Base-by-base conservation (phyloP, 1,140 invertebrate genomes). In the Cephus cinctus region DNA sequence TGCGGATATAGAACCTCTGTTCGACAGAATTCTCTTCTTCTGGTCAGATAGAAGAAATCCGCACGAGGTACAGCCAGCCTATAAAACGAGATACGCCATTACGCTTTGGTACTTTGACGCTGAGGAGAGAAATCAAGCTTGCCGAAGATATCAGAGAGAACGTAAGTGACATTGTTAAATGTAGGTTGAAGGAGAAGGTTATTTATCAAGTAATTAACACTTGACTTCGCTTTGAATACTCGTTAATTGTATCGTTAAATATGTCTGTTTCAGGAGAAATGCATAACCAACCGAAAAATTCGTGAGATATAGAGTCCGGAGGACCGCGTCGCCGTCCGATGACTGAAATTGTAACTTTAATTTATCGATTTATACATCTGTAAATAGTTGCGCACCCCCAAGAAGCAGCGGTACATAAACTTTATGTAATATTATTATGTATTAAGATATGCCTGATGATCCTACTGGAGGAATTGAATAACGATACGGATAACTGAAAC, bases 41-140 rank as follows among this genome's bases (percentile, higher is more conserved):
- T 98, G 95, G 95, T 98, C 96, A 2, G 95, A 98, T 68, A 79
- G 90, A 53, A 79, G 95, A 56, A 98, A 98, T 81, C 96, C 96
- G 1, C 95, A 98, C 70, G 95, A 98, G 79, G 96, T 98, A 0
- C 88, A 94, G 71, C 94, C 94, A 2, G 86, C 95, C 1, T 90
- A 82, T 66, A 82, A 83, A 61, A 93, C 90, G 14, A 88, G 92
- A 75, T 96, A 96, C 73, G 94, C 94, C 5, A 95, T 98, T 31
- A 98, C 94, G 11, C 79, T 97, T 30, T 98, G 94, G 94, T 97
- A 97, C 71, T 95, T 94, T 70, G 94, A 96, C 75, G 84, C 87
- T 1, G 83, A 85, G 49, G 92, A 96, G 75, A 82, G 91, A 59
- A 86, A 86, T 63, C 81, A 86, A 61, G 91, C 91, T 23, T 80